Conservation (phyloP, 2,797 vertebrate genomes). For the Picus viridis region DNA sequence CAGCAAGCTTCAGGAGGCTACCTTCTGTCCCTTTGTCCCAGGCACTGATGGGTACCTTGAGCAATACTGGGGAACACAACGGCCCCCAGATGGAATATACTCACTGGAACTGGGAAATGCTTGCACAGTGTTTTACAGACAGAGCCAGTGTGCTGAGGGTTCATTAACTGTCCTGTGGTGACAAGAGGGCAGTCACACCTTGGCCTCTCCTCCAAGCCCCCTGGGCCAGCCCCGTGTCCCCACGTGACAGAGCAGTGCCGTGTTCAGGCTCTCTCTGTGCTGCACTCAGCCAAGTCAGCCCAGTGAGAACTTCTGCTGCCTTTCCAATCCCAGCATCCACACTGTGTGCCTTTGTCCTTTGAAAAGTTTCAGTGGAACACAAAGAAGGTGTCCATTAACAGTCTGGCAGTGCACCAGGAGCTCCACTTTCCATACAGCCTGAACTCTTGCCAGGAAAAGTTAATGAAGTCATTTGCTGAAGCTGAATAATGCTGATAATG, state of each 20-base stretch:
- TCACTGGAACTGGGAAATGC: background rate
- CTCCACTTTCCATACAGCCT: slow-evolving; percentile 18
- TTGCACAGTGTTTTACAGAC: background rate
- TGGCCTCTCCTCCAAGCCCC: background rate
- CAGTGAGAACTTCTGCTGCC: background rate
- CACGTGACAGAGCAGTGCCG: background rate
- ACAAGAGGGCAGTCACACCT: background rate
- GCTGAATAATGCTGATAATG: background rate
- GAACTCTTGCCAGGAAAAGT: slow-evolving; percentile 32
- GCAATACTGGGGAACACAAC: no score
- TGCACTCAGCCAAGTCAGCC: background rate
- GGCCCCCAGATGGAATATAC: background rate
- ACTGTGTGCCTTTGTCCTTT: background rate
- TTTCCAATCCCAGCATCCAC: background rate
- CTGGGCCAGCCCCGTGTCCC: background rate
- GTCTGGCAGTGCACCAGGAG: slow-evolving; percentile 10
- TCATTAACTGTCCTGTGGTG: background rate
- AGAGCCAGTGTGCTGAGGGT: background rate
- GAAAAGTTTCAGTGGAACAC: background rate
- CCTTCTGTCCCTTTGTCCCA: no score
- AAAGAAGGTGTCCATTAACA: background rate
- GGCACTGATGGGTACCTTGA: no score
- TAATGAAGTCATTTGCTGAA: slow-evolving; percentile 44
- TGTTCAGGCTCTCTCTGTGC: background rate
- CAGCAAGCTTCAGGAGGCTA: no score